Conservation (phyloP, 2,888 invertebrate genomes). For the Protonemura montana region DNA sequence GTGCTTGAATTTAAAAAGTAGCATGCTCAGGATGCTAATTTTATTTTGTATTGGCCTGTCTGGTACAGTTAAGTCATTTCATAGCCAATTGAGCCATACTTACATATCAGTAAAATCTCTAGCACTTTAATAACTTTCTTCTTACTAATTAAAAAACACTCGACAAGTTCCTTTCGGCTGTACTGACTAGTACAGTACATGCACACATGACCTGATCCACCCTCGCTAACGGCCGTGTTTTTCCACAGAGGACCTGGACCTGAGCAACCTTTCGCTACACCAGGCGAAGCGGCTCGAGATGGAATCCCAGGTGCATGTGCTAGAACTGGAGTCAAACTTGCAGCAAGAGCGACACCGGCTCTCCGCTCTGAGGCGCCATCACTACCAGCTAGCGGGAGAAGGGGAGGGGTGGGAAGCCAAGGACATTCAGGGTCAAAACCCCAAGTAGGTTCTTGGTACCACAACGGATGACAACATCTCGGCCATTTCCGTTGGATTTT, state of each 20-base stretch:
- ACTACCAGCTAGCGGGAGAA: slow-evolving; percentile 85
- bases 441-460: neutral
- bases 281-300: slow-evolving; percentile 96
- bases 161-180: no score
- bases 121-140: no score
- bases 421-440: slow-evolving; percentile 40
- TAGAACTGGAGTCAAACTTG: slow-evolving; percentile 90
- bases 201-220: neutral
- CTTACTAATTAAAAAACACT: no score
- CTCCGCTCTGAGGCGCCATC: slow-evolving; percentile 86
- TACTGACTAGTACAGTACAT: no score
- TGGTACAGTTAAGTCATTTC: no score
- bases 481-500: neutral
- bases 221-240: neutral
- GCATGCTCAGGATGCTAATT: no score
- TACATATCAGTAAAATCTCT: no score
- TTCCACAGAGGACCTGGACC: slow-evolving; percentile 82
- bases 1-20: no score
- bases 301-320: slow-evolving; percentile 94
- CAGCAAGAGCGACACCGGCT: slow-evolving; percentile 87
- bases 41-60: no score
- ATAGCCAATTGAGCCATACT: no score
- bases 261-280: slow-evolving; percentile 87
- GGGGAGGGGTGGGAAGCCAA: slow-evolving; percentile 61
- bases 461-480: neutral